Conservation (phyloP, 2,888 invertebrate species). For the Drosophila nigricruria region DNA sequence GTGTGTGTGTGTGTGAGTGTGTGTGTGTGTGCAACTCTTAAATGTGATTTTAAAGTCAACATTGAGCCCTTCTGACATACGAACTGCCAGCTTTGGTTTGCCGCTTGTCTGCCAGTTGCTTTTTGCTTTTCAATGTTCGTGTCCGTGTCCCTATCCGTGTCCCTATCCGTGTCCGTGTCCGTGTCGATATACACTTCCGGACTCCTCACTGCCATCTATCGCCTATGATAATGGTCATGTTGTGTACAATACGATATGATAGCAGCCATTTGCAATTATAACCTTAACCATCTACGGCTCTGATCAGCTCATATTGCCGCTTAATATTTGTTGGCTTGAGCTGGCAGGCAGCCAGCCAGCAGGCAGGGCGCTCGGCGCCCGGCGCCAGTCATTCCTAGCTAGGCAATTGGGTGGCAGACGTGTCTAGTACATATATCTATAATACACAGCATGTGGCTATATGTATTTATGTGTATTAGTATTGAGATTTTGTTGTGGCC, state of each 20-base stretch:
- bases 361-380: not conserved
- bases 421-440: constrained; percentile 4
- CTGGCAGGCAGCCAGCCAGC: constrained; percentile 53
- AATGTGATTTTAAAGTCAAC: constrained; percentile 78
- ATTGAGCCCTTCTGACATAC: constrained; percentile 63
- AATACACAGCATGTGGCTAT: constrained; percentile 6
- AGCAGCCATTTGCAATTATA: constrained; percentile 25
- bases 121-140: constrained; percentile 15
- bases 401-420: not conserved
- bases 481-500: constrained; percentile 1
- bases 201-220: constrained; percentile 4
- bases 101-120: constrained; percentile 64
- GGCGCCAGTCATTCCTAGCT: constrained; percentile 17
- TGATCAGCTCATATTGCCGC: constrained; percentile 55
- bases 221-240: constrained; percentile 48
- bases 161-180: not conserved
- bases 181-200: not conserved
- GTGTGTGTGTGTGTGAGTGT: constrained; percentile 11
- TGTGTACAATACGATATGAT: constrained; percentile 46
- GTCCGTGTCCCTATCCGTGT: not conserved
- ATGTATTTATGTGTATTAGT: constrained; percentile 3
- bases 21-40: constrained; percentile 41
- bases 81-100: constrained; percentile 74
- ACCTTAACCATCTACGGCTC: constrained; percentile 29
- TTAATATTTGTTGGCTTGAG: constrained; percentile 49